A percentile compares a stretch with the other conserved stretches of the same genome.
phyloP scores from a whole-genome alignment of 2,797 vertebrate species.

The Sebastes aleutianus region DNA sequence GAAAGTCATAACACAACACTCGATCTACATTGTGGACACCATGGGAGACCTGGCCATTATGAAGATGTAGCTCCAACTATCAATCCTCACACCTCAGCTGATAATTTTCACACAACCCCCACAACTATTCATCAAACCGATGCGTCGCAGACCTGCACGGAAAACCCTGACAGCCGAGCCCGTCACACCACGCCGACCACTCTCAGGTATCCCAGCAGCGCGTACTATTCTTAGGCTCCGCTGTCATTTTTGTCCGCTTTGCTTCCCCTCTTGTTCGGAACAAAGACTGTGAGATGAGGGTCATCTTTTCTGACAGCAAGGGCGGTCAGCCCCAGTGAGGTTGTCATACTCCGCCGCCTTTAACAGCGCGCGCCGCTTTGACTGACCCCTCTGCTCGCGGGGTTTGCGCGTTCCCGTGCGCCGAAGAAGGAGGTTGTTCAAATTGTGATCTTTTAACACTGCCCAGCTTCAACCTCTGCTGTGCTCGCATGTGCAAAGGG shows the following conservation, averaged over 20 bases:
- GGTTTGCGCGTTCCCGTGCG: neutral
- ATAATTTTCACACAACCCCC: neutral
- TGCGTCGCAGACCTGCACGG: neutral
- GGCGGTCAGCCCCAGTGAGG: constrained; percentile 54
- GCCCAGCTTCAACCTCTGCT: constrained; percentile 19
- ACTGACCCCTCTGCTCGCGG: constrained; percentile 24
- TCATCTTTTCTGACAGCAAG: constrained; percentile 70
- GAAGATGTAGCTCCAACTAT: neutral
- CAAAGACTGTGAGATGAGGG: constrained; percentile 68
- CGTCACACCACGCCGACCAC: neutral
- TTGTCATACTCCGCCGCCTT: constrained; percentile 56
- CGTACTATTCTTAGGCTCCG: constrained; percentile 32
- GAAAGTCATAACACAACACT: neutral
- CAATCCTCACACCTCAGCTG: neutral
- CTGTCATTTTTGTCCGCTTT: constrained; percentile 38
- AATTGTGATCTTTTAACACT: constrained; percentile 35
- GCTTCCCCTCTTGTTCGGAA: constrained; percentile 50
- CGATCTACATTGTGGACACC: neutral
- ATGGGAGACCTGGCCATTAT: neutral
- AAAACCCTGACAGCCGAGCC: neutral
- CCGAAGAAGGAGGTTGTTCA: constrained; percentile 7
- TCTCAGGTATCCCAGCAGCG: constrained; percentile 45
- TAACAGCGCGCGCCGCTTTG: constrained; percentile 3
- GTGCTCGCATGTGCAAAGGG: neutral
- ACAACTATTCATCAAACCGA: neutral